A percentile compares a stretch with the other conserved stretches of the same genome.
Conservation (phyloP, 2,888 invertebrate species). For the Conus canariensis region DNA sequence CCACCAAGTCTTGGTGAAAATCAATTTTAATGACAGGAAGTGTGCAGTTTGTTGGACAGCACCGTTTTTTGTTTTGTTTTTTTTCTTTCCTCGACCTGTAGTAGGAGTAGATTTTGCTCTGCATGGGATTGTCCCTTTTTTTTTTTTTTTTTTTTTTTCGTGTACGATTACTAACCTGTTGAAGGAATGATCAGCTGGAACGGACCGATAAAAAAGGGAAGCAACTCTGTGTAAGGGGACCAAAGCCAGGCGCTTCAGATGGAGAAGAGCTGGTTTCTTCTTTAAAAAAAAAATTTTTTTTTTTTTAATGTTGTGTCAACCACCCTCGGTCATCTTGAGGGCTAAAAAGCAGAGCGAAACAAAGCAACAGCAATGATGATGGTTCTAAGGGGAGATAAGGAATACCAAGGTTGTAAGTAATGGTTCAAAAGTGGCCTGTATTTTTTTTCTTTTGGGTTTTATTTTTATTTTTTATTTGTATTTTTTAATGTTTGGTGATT, state of each 20-base stretch:
- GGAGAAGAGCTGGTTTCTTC: neutral
- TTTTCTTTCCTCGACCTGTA: too few relatives aligned
- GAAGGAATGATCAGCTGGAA: slow-evolving; percentile 2
- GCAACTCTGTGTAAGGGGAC: slow-evolving; percentile 38
- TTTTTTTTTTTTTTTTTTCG: neutral
- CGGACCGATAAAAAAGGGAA: slow-evolving; percentile 27
- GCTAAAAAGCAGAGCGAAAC: too few relatives aligned
- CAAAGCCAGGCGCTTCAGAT: neutral
- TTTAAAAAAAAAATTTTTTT: neutral
- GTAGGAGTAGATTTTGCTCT: too few relatives aligned
- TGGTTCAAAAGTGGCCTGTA: neutral
- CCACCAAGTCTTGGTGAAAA: too few relatives aligned
- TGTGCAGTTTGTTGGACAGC: too few relatives aligned
- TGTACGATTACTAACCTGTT: neutral
- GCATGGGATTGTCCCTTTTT: too few relatives aligned
- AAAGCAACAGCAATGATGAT: too few relatives aligned
- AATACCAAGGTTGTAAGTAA: too few relatives aligned
- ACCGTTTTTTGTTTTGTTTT: too few relatives aligned
- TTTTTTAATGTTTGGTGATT: neutral
- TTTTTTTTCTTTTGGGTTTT: neutral
- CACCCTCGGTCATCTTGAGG: too few relatives aligned
- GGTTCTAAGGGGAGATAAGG: too few relatives aligned
- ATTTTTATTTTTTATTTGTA: neutral
- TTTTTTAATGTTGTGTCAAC: neutral
- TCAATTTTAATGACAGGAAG: too few relatives aligned